Conservation (phyloP, 2,888 invertebrate genomes). For the Andrena bicolor region DNA sequence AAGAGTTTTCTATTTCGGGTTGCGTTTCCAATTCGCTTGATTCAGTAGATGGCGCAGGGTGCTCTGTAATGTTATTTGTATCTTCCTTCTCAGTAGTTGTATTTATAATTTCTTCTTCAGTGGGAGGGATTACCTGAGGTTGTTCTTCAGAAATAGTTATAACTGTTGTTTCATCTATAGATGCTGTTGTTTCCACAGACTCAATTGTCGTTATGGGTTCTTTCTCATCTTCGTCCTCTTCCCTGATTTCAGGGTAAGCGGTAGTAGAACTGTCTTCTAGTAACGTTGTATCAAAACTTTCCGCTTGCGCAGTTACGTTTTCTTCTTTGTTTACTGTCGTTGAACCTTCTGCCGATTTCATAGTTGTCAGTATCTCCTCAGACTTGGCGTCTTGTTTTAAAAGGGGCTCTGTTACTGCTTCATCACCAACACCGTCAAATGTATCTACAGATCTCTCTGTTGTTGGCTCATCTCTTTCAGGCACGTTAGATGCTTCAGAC, state of each 20-base stretch:
- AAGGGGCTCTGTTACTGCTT: slow-evolving; percentile 15
- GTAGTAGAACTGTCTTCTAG: slow-evolving; percentile 34
- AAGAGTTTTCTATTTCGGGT: background rate
- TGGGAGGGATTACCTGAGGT: slow-evolving; percentile 19
- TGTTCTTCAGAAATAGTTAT: slow-evolving; percentile 26
- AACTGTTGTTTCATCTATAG: slow-evolving; percentile 42
- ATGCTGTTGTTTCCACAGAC: slow-evolving; percentile 29
- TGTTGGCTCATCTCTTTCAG: background rate
- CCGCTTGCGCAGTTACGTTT: slow-evolving; percentile 11
- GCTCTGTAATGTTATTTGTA: background rate
- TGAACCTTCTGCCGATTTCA: slow-evolving; percentile 2
- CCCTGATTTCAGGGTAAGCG: background rate
- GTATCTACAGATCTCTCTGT: slow-evolving; percentile 27
- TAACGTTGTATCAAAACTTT: slow-evolving; percentile 6
- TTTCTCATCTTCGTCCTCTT: slow-evolving; percentile 15
- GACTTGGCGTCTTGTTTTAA: slow-evolving; percentile 43
- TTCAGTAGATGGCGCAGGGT: background rate
- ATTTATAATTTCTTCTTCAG: slow-evolving; percentile 12
- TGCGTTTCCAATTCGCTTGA: background rate
- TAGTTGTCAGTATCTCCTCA: slow-evolving; percentile 25
- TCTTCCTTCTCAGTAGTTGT: background rate
- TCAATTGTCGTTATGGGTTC: slow-evolving; percentile 31
- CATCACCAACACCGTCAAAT: background rate
- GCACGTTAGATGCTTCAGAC: background rate
- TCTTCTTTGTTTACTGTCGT: slow-evolving; percentile 29